A percentile compares a stretch with the other conserved stretches of the same genome.
Conservation (phyloP, 2,113 vertebrate species). For the Pelmatolapia mariae region DNA sequence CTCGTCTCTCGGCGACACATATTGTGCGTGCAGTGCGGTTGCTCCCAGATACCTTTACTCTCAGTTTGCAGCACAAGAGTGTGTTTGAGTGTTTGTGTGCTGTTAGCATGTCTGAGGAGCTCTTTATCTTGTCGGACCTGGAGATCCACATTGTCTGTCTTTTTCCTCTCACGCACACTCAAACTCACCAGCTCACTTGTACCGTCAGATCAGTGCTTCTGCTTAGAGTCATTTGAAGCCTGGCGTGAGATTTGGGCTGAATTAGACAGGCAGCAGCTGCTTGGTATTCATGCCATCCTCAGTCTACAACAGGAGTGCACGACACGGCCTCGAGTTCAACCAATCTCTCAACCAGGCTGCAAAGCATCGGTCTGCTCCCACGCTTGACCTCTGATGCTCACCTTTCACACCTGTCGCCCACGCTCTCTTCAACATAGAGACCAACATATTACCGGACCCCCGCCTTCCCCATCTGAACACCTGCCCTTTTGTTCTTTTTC, state of each 20-base stretch:
- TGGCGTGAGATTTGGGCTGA: conserved; percentile 38
- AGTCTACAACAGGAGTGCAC: neutral
- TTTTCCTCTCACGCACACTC: neutral
- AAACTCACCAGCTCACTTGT: neutral
- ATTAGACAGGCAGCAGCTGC: conserved; percentile 44
- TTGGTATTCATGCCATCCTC: conserved; percentile 57
- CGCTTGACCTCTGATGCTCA: conserved; percentile 2
- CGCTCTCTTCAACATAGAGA: neutral
- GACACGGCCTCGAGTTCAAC: neutral
- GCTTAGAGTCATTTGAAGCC: conserved; percentile 41
- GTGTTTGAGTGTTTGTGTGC: conserved; percentile 25
- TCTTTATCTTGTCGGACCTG: conserved; percentile 26
- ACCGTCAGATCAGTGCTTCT: conserved; percentile 11
- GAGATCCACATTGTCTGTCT: conserved; percentile 20
- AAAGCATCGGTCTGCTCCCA: neutral
- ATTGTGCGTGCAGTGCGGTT: neutral
- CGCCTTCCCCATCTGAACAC: neutral
- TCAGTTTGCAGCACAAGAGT: neutral
- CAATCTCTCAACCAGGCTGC: neutral
- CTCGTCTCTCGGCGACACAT: conserved; percentile 16
- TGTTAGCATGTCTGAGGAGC: conserved; percentile 35
- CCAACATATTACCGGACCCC: neutral
- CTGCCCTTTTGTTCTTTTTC: conserved; percentile 35
- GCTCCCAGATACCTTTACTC: conserved; percentile 32
- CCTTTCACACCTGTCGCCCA: conserved; percentile 28